Evolutionary conservation across 2,113 vertebrate genomes (phyloP).

Genomic region (Xiphophorus maculatus): DNA sequence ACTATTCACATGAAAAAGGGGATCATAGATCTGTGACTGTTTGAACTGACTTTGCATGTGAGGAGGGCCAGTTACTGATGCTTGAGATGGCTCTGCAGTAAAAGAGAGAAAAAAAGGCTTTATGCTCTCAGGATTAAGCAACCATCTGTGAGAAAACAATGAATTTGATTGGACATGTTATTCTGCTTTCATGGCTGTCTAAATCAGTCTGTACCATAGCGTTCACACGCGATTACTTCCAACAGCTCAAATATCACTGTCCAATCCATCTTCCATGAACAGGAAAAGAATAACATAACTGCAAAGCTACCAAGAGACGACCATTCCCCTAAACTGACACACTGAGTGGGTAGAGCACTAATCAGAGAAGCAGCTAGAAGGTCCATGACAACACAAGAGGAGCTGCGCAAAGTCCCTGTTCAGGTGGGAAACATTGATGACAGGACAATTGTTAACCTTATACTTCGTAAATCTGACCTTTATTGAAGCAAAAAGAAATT

Average conservation of each 20-base stretch:
- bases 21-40: not conserved
- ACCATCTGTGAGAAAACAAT: not conserved
- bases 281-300: not conserved
- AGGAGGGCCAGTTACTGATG: not conserved
- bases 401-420: not conserved
- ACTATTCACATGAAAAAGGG: not conserved
- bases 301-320: not conserved
- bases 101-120: not conserved
- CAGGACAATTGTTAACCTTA: not conserved
- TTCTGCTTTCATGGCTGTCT: not conserved
- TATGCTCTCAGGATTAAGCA: not conserved
- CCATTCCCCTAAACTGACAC: not conserved
- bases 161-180: not conserved
- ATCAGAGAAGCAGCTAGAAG: not conserved
- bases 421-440: not conserved
- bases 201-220: not conserved
- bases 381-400: not conserved
- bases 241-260: not conserved
- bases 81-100: not conserved
- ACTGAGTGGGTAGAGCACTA: not conserved
- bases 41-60: not conserved
- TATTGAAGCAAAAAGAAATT: not conserved
- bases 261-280: not conserved
- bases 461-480: not conserved
- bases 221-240: not conserved